Conservation (phyloP, 2,888 invertebrate species). For the Celastrina argiolus region DNA sequence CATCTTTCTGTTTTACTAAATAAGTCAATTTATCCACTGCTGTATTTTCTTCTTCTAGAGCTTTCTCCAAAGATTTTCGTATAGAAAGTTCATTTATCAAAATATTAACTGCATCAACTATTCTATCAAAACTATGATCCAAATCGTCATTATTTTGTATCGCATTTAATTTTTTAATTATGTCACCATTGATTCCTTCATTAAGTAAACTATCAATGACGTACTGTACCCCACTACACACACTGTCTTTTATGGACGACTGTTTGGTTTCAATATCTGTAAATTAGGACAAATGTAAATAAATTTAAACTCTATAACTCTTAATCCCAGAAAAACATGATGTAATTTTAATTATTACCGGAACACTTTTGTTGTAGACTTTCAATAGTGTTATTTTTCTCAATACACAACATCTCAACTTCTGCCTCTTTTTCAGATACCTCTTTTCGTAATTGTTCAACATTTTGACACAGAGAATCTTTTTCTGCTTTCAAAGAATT, state of each 20-base stretch:
- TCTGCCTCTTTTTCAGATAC: not conserved
- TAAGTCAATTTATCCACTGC: conserved; percentile 38
- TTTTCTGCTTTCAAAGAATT: conserved; percentile 23
- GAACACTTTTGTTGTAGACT: not conserved
- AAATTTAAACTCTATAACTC: too few species aligned
- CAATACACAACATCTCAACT: conserved; percentile 15
- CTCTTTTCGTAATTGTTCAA: conserved; percentile 14
- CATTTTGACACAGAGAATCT: conserved; percentile 16
- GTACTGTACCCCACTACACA: conserved; percentile 36
- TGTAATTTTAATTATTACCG: not conserved
- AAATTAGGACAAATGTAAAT: not conserved
- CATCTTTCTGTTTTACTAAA: conserved; percentile 43
- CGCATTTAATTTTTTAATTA: conserved; percentile 37
- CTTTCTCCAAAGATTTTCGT: conserved; percentile 40
- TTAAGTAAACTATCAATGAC: conserved; percentile 38
- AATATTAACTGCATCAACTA: conserved; percentile 41
- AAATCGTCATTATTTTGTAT: conserved; percentile 16
- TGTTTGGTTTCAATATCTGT: not conserved
- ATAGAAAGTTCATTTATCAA: conserved; percentile 40
- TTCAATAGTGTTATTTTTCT: not conserved
- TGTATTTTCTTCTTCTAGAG: conserved; percentile 39
- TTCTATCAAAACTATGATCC: conserved; percentile 38
- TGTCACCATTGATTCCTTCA: conserved; percentile 34
- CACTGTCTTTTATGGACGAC: not conserved
- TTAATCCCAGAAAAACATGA: not conserved